phyloP scores from a whole-genome alignment of 1,140 invertebrate genomes.

The Parasteatoda tepidariorum region DNA sequence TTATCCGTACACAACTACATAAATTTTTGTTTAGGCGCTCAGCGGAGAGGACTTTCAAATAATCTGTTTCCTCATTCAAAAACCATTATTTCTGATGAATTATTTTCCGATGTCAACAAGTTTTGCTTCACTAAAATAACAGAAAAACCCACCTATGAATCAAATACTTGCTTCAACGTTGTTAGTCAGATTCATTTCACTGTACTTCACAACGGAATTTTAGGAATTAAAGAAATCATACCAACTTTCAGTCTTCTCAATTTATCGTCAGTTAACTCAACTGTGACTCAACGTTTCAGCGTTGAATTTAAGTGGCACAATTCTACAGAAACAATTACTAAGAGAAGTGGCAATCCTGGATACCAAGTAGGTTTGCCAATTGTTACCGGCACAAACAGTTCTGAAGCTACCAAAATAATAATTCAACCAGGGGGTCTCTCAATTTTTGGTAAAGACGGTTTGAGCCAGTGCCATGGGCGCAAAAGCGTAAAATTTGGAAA shows the following conservation, averaged over 20 bases:
- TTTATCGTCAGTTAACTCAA: not conserved
- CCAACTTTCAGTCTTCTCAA: not conserved
- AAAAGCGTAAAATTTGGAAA: slow-evolving; percentile 35
- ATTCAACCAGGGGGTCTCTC: not conserved
- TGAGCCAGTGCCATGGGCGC: not conserved
- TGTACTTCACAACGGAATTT: slow-evolving; percentile 19
- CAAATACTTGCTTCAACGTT: slow-evolving; percentile 27
- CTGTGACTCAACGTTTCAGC: slow-evolving; percentile 15
- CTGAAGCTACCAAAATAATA: not conserved
- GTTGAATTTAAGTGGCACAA: slow-evolving; percentile 35
- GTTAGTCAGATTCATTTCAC: slow-evolving; percentile 9
- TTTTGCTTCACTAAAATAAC: no score
- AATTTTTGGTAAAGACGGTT: not conserved
- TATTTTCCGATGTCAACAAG: not conserved
- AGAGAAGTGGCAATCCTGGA: slow-evolving; percentile 77
- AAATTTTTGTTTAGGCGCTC: slow-evolving; percentile 25
- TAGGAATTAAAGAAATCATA: slow-evolving; percentile 8
- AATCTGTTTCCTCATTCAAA: slow-evolving; percentile 10
- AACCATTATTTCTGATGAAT: not conserved
- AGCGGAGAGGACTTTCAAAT: no score
- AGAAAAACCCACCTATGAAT: not conserved
- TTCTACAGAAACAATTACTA: not conserved
- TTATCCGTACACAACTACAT: slow-evolving; percentile 10
- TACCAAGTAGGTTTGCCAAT: slow-evolving; percentile 76
- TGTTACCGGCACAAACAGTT: slow-evolving; percentile 69